Base-by-base conservation (phyloP, 2,113 vertebrate genomes). In the Mustela nigripes region DNA sequence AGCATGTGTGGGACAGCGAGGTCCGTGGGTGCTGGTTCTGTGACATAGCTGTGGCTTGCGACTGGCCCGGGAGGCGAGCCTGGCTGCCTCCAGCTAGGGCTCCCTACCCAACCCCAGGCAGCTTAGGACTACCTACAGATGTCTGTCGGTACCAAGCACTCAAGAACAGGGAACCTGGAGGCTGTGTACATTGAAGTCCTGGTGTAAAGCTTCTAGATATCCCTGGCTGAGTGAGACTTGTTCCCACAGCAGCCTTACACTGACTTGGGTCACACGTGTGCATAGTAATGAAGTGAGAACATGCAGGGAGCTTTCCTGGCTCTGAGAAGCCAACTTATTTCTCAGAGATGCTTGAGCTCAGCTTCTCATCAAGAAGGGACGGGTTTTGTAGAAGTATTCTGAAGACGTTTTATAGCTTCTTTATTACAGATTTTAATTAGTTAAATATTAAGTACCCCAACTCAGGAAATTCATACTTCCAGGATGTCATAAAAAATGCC, bases 381-480 rank as follows among this genome's bases (percentile, higher is more conserved):
- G 24, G 50, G 4, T 76, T 94, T 60, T 82, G 11, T n/a, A 36
- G 62, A 39, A 5, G 4, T 74, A 69, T 21, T 83, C 62, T 89
- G 45, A 33, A 78, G 60, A 63, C 22, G 39, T 71, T 73, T 67
- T 91, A 60, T 48, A 96, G 74, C 45, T 89, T 89, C 73, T 67
- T 96, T 88, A 58, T 56, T 88, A 76, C 6, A 33, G 56, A 63
- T 63, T 96, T 91, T 45, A 36, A 63, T 94, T 95, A 86, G 56
- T 69, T 42, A 81, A 92, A 81, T 94, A 93, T 74, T 83, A 84
- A 91, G 22, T 89, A 78, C 50, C 8, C 82, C 58, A 62, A 74
- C 31, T 85, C 63, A 71, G 90, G 86, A 91, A 76, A 69, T 95
- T 82, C 50, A 48, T 84, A 50, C 36, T 94, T 89, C 39, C 33